Evolutionary conservation across 2,888 invertebrate genomes (phyloP).

Genomic region (Heliconius erato): DNA sequence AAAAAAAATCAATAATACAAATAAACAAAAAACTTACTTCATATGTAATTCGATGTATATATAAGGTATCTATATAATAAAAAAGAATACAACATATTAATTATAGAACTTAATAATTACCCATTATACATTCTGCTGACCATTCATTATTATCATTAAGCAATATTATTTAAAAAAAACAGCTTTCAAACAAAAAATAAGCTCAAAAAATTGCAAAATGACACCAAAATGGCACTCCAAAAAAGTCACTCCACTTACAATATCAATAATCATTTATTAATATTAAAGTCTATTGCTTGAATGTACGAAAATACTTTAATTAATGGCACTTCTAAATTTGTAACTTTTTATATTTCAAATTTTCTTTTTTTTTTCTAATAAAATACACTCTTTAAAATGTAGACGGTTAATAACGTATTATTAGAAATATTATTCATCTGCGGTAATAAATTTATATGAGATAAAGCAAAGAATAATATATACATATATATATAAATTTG

Average conservation of each 20-base stretch:
- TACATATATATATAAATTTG: neutral
- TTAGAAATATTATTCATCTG: neutral
- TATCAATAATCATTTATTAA: conserved; percentile 44
- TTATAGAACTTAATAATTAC: neutral
- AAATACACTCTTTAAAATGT: conserved; percentile 54
- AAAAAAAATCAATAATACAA: neutral
- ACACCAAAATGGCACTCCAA: conserved; percentile 42
- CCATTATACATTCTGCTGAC: conserved; percentile 16
- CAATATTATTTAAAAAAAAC: neutral
- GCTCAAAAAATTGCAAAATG: conserved; percentile 13
- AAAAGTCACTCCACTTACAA: conserved; percentile 13
- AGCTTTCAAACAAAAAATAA: neutral
- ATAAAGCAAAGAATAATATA: neutral
- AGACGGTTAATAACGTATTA: neutral
- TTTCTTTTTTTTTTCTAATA: conserved; percentile 44
- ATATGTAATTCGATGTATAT: neutral
- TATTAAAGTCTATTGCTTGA: conserved; percentile 66
- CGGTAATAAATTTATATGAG: neutral
- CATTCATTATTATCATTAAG: neutral
- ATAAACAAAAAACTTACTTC: neutral
- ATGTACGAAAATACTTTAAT: conserved; percentile 80
- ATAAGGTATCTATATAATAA: neutral
- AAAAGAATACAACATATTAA: neutral
- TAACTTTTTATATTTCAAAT: conserved; percentile 49
- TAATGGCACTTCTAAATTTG: conserved; percentile 82